Evolutionary conservation across 2,113 vertebrate genomes (phyloP).

Genomic region (Oreochromis spilurus): DNA sequence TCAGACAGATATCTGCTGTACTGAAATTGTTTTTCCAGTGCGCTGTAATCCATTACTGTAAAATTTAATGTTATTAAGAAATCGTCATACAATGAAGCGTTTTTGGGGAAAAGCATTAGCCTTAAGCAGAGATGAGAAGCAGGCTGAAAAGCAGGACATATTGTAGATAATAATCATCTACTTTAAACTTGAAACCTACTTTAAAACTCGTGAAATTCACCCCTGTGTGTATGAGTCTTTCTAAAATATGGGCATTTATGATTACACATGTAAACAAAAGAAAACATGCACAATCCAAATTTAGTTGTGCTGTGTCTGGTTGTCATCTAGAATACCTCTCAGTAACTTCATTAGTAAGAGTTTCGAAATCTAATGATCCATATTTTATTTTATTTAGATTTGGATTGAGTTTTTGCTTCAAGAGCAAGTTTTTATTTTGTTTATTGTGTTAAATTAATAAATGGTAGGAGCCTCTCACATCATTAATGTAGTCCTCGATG

Average conservation of each 20-base stretch:
- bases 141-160: background rate
- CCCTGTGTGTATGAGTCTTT: background rate
- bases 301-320: background rate
- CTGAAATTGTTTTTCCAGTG: background rate
- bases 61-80: background rate
- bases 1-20: background rate
- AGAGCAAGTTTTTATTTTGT: background rate
- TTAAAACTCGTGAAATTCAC: background rate
- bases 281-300: background rate
- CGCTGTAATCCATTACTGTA: background rate
- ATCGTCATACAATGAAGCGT: background rate
- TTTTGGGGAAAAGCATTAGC: background rate
- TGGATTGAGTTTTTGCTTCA: background rate
- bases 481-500: slow-evolving; percentile 89
- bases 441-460: background rate
- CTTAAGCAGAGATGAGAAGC: background rate
- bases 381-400: background rate
- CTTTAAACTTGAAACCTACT: background rate
- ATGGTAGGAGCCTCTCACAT: slow-evolving; percentile 64
- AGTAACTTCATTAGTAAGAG: background rate
- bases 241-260: background rate
- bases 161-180: background rate
- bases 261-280: background rate
- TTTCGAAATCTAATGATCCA: background rate
- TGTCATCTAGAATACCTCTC: background rate